Evolutionary conservation across 2,888 invertebrate genomes (phyloP).

Genomic region (Trichogramma dendrolimi): DNA sequence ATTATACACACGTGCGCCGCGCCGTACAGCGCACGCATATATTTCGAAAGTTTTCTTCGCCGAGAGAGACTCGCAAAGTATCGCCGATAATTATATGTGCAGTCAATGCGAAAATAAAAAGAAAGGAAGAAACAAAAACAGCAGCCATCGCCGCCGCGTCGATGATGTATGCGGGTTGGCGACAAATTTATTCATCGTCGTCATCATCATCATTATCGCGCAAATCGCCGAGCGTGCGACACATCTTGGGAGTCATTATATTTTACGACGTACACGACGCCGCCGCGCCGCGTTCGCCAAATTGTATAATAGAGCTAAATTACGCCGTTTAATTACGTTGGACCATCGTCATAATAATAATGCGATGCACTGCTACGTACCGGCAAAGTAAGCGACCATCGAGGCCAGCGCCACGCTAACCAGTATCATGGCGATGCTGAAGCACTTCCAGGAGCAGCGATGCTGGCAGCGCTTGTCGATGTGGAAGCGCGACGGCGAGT

Average conservation of each 20-base stretch:
- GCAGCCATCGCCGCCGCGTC: no score
- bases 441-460: constrained; percentile 94
- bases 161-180: no score
- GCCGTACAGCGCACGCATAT: no score
- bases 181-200: background rate
- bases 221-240: background rate
- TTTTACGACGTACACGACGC: background rate
- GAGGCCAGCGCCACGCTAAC: constrained; percentile 85
- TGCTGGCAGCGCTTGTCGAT: constrained; percentile 91
- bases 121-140: no score
- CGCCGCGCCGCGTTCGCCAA: background rate
- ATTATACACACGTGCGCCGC: no score
- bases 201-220: background rate
- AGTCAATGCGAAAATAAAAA: no score
- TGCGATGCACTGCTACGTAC: constrained; percentile 58
- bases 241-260: background rate
- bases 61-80: background rate
- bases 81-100: background rate
- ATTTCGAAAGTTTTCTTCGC: no score
- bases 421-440: constrained; percentile 88
- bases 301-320: background rate
- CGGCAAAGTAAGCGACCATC: constrained; percentile 92
- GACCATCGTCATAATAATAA: background rate
- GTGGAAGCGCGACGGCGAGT: constrained; percentile 89
- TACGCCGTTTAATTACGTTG: background rate